phyloP scores from a whole-genome alignment of 2,113 vertebrate genomes.

The Hippoglossus stenolepis region DNA sequence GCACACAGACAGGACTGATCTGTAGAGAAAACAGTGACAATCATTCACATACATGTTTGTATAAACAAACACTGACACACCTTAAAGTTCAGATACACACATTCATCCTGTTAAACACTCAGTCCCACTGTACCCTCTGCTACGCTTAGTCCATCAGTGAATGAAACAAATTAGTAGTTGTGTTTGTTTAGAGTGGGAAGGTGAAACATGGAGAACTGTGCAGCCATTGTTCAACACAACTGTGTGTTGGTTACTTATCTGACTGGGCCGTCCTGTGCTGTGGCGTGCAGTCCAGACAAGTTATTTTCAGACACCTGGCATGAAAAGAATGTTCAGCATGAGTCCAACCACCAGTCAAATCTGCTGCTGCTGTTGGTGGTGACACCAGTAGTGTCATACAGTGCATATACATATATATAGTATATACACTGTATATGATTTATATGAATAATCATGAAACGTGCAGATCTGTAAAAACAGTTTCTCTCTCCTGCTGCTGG shows the following conservation, averaged over 20 bases:
- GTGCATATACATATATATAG: neutral
- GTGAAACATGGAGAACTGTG: slow-evolving; percentile 1
- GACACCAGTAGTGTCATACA: neutral
- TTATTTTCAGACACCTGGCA: slow-evolving; percentile 71
- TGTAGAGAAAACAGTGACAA: no score
- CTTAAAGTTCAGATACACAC: no score
- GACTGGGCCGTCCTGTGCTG: neutral
- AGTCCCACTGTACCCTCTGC: no score
- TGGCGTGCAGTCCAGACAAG: neutral
- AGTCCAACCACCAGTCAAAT: neutral
- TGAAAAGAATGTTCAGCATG: slow-evolving; percentile 55
- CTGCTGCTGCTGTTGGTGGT: neutral
- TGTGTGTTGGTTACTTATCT: neutral
- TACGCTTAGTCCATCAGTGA: no score
- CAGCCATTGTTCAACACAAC: neutral
- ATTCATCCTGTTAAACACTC: no score
- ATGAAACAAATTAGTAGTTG: no score
- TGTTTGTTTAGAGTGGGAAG: neutral
- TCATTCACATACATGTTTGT: no score
- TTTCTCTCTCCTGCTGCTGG: neutral
- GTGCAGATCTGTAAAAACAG: neutral
- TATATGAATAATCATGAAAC: neutral
- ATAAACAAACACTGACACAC: no score
- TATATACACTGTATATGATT: neutral
- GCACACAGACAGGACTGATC: no score